Percentiles rank a stretch among this genome's conserved stretches.
These are phyloP conservation scores for Meteorus colon DNA, from an alignment of 2,888 invertebrate genomes.

Conservation along the genomic window DNA sequence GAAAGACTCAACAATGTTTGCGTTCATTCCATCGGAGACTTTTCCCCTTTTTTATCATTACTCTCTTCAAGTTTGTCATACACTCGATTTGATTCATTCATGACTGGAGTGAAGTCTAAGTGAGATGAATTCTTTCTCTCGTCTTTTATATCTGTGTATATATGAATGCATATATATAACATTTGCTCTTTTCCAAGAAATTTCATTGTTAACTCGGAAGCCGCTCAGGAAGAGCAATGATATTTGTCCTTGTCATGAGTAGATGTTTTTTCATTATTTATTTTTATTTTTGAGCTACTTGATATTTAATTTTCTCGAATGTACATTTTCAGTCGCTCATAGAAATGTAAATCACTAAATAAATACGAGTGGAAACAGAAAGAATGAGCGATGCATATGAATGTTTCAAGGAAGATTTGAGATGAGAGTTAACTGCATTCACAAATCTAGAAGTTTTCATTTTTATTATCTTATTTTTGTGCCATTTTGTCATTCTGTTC, in stretches of 20 bases:
- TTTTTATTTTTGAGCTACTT: neutral
- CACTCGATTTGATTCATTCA: conserved; percentile 19
- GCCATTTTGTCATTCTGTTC: neutral
- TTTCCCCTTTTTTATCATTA: neutral
- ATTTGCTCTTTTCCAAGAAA: neutral
- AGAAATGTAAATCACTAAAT: conserved; percentile 17
- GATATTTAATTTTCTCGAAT: neutral
- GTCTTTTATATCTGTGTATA: neutral
- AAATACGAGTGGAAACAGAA: neutral
- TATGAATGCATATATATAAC: neutral
- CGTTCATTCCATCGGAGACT: neutral
- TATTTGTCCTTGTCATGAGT: neutral
- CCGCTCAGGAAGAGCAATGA: neutral
- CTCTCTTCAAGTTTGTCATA: conserved; percentile 5
- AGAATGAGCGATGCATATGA: neutral
- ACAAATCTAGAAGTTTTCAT: conserved; percentile 13
- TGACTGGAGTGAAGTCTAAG: neutral
- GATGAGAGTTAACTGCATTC: neutral
- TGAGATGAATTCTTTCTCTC: conserved; percentile 6
- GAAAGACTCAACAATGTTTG: neutral
- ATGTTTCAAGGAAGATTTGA: neutral
- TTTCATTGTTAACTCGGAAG: conserved; percentile 12
- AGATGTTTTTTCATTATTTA: neutral
- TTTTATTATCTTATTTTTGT: conserved; percentile 40
- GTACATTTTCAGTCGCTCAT: conserved; percentile 47